These are phyloP conservation scores for Drosophila ezoana DNA, from an alignment of 2,888 invertebrate species.

Conservation along the genomic window DNA sequence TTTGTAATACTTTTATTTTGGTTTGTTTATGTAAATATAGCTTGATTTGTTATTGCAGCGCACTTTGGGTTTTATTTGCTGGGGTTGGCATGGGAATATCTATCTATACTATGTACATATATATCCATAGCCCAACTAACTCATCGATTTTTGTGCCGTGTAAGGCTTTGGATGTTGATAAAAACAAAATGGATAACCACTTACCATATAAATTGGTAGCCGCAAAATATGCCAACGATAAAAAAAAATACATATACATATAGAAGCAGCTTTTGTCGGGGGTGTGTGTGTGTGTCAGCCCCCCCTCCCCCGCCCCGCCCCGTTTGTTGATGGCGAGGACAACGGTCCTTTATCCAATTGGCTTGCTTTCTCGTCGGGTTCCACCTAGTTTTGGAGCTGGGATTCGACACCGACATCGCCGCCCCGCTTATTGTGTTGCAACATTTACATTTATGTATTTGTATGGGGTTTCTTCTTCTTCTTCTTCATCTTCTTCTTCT, in stretches of 20 bases:
- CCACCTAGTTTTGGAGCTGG: conserved; percentile 44
- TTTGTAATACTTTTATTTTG: conserved; percentile 39
- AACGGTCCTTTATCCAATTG: conserved; percentile 56
- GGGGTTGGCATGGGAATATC: conserved; percentile 62
- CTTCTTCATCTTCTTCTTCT: not conserved
- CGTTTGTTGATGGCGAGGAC: conserved; percentile 6
- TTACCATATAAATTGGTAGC: conserved; percentile 76
- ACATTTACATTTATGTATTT: conserved; percentile 59
- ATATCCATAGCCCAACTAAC: conserved; percentile 49
- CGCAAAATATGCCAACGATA: conserved; percentile 71
- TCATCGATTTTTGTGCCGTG: conserved; percentile 59
- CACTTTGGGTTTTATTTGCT: conserved; percentile 35
- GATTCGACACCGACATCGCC: not conserved
- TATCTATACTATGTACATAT: not conserved
- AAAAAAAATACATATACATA: too few species aligned
- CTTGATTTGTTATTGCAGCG: conserved; percentile 73
- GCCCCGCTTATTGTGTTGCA: conserved; percentile 29
- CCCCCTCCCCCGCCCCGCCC: not conserved
- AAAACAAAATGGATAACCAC: conserved; percentile 67
- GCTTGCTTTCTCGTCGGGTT: conserved; percentile 28
- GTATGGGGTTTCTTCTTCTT: conserved; percentile 2
- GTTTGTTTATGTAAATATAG: conserved; percentile 71
- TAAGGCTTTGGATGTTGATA: conserved; percentile 47
- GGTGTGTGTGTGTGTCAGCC: not conserved
- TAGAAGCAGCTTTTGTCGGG: conserved; percentile 30